A percentile compares a stretch with the other conserved stretches of the same genome.
Evolutionary conservation across 2,888 invertebrate genomes (phyloP).

Genomic region (Pandemis heparana): DNA sequence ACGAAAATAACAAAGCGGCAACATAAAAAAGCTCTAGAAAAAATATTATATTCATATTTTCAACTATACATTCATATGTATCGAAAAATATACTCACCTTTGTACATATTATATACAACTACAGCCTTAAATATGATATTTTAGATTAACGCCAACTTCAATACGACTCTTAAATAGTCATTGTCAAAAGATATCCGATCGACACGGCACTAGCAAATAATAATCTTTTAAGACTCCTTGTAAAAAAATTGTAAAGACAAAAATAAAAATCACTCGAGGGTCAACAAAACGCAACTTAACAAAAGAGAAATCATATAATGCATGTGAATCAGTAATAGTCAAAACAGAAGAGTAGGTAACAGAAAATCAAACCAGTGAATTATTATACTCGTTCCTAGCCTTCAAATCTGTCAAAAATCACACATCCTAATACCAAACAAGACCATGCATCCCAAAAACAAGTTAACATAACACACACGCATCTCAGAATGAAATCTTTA

Average conservation of each 20-base stretch:
- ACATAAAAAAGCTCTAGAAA: conserved; percentile 70
- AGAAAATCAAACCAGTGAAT: conserved; percentile 54
- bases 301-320: conserved; percentile 14
- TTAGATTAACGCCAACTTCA: conserved; percentile 9
- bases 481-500: not conserved
- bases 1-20: conserved; percentile 71
- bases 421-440: conserved; percentile 9
- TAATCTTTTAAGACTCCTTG: not conserved
- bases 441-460: conserved; percentile 3
- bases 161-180: conserved; percentile 1
- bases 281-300: conserved; percentile 18
- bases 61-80: conserved; percentile 56
- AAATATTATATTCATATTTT: conserved; percentile 59
- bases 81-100: conserved; percentile 58
- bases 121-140: conserved; percentile 43
- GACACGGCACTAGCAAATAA: conserved; percentile 41
- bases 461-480: conserved; percentile 7
- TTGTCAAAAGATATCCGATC: not conserved
- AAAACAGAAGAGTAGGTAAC: conserved; percentile 44
- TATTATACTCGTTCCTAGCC: not conserved
- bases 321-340: conserved; percentile 30
- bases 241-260: not conserved
- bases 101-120: conserved; percentile 46
- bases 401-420: not conserved
- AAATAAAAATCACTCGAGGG: conserved; percentile 8